These are phyloP conservation scores for Acleris emargana DNA, from an alignment of 2,888 invertebrate species.

Conservation along the genomic window DNA sequence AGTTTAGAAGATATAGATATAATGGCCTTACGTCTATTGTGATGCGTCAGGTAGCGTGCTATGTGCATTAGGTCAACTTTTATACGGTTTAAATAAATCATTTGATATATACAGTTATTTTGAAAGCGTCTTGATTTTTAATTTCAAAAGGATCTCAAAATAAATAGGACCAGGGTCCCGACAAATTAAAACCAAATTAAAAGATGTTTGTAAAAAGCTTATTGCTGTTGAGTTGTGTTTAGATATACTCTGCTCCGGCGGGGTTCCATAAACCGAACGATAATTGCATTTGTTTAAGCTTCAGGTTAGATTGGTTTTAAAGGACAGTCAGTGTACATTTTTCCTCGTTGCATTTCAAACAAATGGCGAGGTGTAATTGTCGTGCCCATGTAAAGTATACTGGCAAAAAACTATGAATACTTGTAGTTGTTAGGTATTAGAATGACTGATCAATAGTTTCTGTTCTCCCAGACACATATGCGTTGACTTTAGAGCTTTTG, in stretches of 20 bases:
- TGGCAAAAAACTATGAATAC: neutral
- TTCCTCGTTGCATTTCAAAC: neutral
- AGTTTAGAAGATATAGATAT: conserved; percentile 17
- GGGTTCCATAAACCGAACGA: neutral
- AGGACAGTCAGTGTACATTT: neutral
- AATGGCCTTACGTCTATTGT: neutral
- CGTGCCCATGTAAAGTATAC: conserved; percentile 1
- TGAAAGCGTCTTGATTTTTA: neutral
- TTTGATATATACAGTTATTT: neutral
- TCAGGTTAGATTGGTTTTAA: neutral
- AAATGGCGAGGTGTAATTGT: neutral
- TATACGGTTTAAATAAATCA: neutral
- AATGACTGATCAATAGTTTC: neutral
- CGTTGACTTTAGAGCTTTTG: neutral
- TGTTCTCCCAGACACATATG: neutral
- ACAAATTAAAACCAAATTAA: neutral
- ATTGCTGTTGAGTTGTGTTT: neutral
- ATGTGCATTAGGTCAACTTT: no score
- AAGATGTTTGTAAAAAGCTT: neutral
- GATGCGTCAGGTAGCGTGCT: neutral
- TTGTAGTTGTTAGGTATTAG: neutral
- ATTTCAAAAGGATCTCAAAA: neutral
- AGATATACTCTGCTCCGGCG: no score
- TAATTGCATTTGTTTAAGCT: neutral
- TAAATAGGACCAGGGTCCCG: neutral